Conservation (phyloP, 2,797 vertebrate genomes). For the Scolopax rusticola region DNA sequence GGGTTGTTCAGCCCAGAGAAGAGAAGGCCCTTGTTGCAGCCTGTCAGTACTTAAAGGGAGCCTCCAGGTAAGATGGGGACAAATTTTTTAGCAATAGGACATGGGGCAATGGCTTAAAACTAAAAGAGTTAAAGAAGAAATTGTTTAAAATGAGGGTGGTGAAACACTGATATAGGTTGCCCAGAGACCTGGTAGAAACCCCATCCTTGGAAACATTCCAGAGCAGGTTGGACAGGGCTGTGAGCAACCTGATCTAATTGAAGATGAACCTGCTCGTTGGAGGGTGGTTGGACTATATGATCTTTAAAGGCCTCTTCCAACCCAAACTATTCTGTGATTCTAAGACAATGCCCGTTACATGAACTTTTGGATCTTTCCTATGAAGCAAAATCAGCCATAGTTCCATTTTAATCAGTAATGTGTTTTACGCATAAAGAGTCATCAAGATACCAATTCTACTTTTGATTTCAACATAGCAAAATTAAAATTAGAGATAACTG, state of each 20-base stretch:
- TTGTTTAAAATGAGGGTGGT: background rate
- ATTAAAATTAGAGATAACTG: background rate
- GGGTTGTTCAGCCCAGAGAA: background rate
- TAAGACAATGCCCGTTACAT: background rate
- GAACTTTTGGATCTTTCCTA: background rate
- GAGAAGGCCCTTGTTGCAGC: background rate
- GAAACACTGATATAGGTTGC: background rate
- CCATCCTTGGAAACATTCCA: background rate
- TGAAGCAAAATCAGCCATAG: background rate
- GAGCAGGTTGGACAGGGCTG: background rate
- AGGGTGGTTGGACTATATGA: background rate
- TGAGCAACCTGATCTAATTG: background rate
- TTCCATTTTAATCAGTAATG: background rate
- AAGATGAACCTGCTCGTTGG: background rate
- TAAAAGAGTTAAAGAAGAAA: background rate
- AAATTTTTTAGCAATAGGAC: background rate
- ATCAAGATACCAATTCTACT: background rate
- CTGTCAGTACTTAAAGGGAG: background rate
- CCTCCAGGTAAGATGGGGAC: background rate
- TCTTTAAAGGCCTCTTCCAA: background rate
- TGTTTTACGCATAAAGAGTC: background rate
- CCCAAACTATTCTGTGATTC: background rate
- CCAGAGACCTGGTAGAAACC: background rate
- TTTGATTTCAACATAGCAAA: background rate
- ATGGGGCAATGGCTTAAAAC: background rate